These are phyloP conservation scores for Gouania willdenowi DNA, from an alignment of 2,797 vertebrate species.

Conservation along the genomic window DNA sequence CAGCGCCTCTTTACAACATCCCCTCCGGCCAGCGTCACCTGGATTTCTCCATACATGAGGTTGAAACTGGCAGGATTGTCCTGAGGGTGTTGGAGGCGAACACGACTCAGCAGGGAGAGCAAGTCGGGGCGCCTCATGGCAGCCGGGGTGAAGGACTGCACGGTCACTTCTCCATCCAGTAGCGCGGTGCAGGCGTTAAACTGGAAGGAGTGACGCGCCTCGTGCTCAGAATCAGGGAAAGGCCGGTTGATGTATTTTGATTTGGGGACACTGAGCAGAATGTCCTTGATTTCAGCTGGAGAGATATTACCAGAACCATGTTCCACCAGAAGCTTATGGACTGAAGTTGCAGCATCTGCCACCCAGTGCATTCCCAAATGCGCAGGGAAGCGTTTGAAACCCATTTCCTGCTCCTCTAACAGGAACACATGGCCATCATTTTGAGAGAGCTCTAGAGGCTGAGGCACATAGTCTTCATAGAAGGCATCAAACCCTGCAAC, in stretches of 20 bases:
- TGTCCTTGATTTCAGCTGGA: conserved; percentile 70
- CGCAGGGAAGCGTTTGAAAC: conserved; percentile 73
- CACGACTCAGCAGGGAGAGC: conserved; percentile 73
- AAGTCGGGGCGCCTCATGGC: conserved; percentile 75
- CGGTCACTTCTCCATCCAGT: conserved; percentile 80
- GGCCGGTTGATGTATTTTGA: conserved; percentile 89
- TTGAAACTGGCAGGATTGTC: conserved; percentile 88
- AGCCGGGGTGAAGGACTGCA: conserved; percentile 72
- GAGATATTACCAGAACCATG: conserved; percentile 50
- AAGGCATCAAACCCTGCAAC: conserved; percentile 84
- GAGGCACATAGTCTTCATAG: conserved; percentile 79
- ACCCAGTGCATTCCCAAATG: conserved; percentile 22
- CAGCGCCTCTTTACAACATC: conserved; percentile 78
- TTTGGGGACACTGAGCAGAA: conserved; percentile 79
- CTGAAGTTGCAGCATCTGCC: conserved; percentile 70
- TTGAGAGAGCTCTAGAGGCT: conserved; percentile 43
- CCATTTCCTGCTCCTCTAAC: conserved; percentile 84
- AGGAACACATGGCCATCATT: conserved; percentile 71
- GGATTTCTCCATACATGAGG: conserved; percentile 84
- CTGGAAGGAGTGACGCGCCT: conserved; percentile 90
- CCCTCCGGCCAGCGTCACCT: conserved; percentile 75
- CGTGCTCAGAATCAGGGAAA: conserved; percentile 83
- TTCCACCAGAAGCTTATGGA: conserved; percentile 73
- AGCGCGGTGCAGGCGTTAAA: conserved; percentile 84
- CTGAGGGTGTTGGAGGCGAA: conserved; percentile 80